phyloP scores from a whole-genome alignment of 2,113 vertebrate species.

The Ciconia maguari region DNA sequence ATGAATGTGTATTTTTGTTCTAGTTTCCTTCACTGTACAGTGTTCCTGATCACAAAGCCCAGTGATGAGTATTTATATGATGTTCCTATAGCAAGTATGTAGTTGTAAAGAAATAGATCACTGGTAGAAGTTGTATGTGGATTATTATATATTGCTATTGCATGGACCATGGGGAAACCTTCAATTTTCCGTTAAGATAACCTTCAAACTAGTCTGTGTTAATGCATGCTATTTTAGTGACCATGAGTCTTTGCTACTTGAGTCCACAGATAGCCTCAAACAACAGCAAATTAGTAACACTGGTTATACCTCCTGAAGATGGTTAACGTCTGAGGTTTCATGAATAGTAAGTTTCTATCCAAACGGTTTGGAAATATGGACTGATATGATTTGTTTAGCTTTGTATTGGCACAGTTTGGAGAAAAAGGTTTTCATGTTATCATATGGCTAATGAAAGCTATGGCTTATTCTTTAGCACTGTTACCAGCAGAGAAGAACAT shows the following conservation, averaged over 20 bases:
- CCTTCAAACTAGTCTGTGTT: neutral
- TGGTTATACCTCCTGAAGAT: neutral
- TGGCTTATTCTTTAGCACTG: neutral
- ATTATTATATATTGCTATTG: neutral
- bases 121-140: neutral
- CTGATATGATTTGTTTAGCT: neutral
- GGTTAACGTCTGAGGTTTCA: neutral
- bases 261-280: neutral
- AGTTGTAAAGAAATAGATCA: neutral
- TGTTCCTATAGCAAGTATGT: neutral
- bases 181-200: neutral
- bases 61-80: neutral
- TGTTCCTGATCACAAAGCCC: neutral
- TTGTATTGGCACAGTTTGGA: neutral
- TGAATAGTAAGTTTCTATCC: neutral
- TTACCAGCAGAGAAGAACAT: constrained; percentile 16
- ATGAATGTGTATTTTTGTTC: neutral
- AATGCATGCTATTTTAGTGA: neutral
- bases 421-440: neutral
- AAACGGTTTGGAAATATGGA: neutral
- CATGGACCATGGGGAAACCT: neutral
- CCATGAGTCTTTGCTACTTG: neutral
- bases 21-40: neutral
- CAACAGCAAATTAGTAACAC: neutral
- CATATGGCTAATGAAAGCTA: neutral